Percentiles rank a stretch among this genome's conserved stretches.
Evolutionary conservation across 1,140 invertebrate genomes (phyloP).

Genomic region (Rhagoletis zephyria): DNA sequence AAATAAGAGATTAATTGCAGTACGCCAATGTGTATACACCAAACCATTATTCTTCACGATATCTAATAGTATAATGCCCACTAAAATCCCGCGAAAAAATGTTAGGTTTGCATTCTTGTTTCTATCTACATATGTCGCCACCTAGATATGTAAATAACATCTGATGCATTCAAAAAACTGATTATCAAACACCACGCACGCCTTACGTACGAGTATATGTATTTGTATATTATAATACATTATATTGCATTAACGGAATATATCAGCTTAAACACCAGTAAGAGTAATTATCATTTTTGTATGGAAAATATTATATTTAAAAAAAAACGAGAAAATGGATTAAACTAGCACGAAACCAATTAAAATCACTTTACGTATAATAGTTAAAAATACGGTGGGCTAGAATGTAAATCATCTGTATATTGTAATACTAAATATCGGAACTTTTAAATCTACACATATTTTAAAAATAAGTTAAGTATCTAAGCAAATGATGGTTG

Average conservation of each 20-base stretch:
- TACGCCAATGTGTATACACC: no score
- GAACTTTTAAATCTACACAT: slow-evolving; percentile 26
- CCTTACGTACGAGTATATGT: slow-evolving; percentile 30
- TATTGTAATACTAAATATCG: not conserved
- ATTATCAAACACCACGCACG: slow-evolving; percentile 26
- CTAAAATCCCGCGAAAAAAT: no score
- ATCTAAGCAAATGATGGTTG: slow-evolving; percentile 20
- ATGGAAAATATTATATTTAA: not conserved
- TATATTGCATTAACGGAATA: not conserved
- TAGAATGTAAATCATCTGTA: slow-evolving; percentile 26
- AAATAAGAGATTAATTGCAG: no score
- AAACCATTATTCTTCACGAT: no score
- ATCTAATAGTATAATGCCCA: no score
- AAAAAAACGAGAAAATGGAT: no score
- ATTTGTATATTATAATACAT: not conserved
- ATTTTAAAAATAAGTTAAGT: slow-evolving; percentile 30
- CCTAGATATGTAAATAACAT: not conserved
- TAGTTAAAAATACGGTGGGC: not conserved
- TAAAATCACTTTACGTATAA: not conserved
- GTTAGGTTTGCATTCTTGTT: no score
- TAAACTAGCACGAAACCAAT: no score
- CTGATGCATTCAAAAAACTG: not conserved
- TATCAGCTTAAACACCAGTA: slow-evolving; percentile 1
- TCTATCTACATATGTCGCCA: not conserved
- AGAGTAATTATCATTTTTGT: not conserved